Conservation (phyloP, 2,888 invertebrate species). For the Caenorhabditis virilis region DNA sequence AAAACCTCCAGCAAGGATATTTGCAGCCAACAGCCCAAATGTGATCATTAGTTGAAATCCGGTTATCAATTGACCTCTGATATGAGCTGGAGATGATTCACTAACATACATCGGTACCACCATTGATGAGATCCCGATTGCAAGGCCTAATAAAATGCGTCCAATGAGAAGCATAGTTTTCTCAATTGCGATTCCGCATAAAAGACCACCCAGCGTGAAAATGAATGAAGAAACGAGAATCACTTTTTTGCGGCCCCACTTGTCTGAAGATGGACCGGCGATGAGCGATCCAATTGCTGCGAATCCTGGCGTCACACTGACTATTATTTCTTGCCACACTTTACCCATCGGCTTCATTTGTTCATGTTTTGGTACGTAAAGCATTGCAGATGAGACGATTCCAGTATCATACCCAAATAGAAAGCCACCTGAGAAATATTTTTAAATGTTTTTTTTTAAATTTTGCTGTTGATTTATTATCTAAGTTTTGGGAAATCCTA, state of each 20-base stretch:
- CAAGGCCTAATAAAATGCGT: conserved; percentile 43
- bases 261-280: conserved; percentile 71
- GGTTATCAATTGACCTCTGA: conserved; percentile 72
- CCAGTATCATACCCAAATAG: conserved; percentile 72
- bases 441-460: not conserved
- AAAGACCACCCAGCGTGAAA: conserved; percentile 71
- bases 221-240: conserved; percentile 71
- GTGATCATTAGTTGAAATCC: conserved; percentile 73
- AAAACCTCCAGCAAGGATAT: conserved; percentile 72
- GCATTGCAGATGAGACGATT: conserved; percentile 71
- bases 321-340: conserved; percentile 57
- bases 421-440: conserved; percentile 16
- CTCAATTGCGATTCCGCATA: conserved; percentile 56
- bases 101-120: conserved; percentile 74
- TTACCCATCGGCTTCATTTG: conserved; percentile 44
- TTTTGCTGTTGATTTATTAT: not conserved
- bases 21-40: conserved; percentile 72
- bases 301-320: conserved; percentile 48
- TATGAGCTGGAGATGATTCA: conserved; percentile 71
- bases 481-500: too few relatives aligned
- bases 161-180: conserved; percentile 40
- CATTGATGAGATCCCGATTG: conserved; percentile 68
- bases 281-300: conserved; percentile 43
- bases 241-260: conserved; percentile 71
- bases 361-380: conserved; percentile 37